Base-by-base conservation (phyloP, 2,797 vertebrate genomes). In the Mormyrops boulengeri region DNA sequence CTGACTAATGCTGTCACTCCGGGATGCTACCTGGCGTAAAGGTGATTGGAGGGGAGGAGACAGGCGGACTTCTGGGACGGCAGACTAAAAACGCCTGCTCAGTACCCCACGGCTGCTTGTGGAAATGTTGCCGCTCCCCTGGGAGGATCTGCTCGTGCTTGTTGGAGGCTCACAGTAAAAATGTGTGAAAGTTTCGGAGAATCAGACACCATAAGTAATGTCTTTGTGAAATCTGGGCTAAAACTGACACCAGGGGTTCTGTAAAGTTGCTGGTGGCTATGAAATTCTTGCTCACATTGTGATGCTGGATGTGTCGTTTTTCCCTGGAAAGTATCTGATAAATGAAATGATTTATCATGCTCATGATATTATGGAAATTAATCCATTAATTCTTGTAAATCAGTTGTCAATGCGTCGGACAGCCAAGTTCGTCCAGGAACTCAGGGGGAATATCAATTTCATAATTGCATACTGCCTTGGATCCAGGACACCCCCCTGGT, bases 341-440 rank as follows among this genome's bases (percentile, higher is more conserved):
- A 95, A 96, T 93, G 93, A 93, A 94, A 95, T 93, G 93, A 95
- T 94, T 95, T 95, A 95, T 95, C 92, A 90, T 93, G 90, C 92
- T 94, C 92, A 92, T 89, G 91, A 95, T 95, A 93, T 90, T 91
- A 93, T 94, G 93, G 92, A 95, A 95, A 95, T 95, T 93, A 94
- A 95, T 93, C 92, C 94, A 95, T 95, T 95, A 94, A 96, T 95
- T 95, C 93, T 92, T 91, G 87, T 91, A 91, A 91, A 93, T 91
- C 91, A 91, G 91, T 88, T 92, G 90, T 91, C 89, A 50, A 53
- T 87, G 53, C 50, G n/a, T 38, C 50, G 89, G 89, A 90, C 86
- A 87, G 89, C 47, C 77, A 90, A 89, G 88, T 69, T 90, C 84
- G 82, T 89, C 53, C 60, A 14, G 77, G 88, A 44, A 89, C 66